These are phyloP conservation scores for Polymixis lichenea DNA, from an alignment of 2,888 invertebrate genomes.

Conservation along the genomic window DNA sequence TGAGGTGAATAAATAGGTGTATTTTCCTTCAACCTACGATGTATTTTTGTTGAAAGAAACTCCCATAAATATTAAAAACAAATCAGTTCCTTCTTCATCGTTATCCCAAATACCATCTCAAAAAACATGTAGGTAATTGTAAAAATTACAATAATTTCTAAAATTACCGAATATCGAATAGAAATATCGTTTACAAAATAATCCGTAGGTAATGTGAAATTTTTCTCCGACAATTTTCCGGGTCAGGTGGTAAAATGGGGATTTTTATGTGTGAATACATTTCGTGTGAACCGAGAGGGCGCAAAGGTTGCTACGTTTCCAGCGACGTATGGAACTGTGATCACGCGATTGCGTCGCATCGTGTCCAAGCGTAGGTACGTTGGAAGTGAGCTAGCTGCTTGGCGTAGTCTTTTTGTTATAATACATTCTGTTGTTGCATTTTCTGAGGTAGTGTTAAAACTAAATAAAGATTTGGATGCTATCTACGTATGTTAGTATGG, in stretches of 20 bases:
- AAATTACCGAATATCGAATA: constrained; percentile 14
- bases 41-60: neutral
- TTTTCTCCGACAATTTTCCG: constrained; percentile 36
- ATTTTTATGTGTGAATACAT: constrained; percentile 55
- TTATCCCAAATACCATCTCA: neutral
- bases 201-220: constrained; percentile 18
- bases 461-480: neutral
- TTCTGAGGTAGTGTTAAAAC: neutral
- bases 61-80: neutral
- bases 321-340: constrained; percentile 31
- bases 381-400: constrained; percentile 21
- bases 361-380: constrained; percentile 19
- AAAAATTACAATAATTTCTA: neutral
- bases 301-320: constrained; percentile 31
- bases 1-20: too few relatives aligned
- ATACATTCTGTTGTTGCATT: neutral
- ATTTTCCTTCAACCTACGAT: neutral
- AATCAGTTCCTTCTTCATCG: neutral
- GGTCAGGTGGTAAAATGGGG: constrained; percentile 39
- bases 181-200: constrained; percentile 11
- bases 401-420: constrained; percentile 22
- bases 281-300: constrained; percentile 35
- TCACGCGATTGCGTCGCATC: constrained; percentile 43
- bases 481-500: neutral
- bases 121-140: neutral